Conservation (phyloP, 2,797 vertebrate genomes). For the Coregonus ussuriensis region DNA sequence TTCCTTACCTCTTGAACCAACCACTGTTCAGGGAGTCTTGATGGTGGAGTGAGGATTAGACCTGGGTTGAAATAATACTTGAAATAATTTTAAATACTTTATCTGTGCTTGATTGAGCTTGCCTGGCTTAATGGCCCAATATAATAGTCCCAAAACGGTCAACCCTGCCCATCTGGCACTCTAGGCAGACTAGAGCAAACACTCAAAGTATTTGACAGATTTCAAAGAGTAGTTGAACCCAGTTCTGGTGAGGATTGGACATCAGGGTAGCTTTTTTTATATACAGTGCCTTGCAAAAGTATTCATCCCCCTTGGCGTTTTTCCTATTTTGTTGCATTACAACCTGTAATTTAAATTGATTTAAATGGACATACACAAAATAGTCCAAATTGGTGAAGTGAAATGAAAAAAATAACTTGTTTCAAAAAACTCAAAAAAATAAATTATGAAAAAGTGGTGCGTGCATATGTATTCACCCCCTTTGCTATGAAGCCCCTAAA, state of each 20-base stretch:
- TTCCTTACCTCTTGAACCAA: conserved; percentile 32
- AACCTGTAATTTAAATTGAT: too few relatives aligned
- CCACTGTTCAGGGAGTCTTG: conserved; percentile 25
- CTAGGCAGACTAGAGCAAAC: not conserved
- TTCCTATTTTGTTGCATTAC: too few relatives aligned
- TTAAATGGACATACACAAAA: too few relatives aligned
- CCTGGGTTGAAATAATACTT: not conserved
- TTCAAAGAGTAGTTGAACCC: not conserved
- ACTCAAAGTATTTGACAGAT: not conserved
- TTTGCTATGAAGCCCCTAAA: too few relatives aligned
- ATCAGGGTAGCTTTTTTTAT: not conserved
- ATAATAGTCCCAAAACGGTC: not conserved
- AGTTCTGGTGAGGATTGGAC: not conserved
- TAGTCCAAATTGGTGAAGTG: too few relatives aligned
- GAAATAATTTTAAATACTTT: not conserved
- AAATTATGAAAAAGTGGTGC: too few relatives aligned
- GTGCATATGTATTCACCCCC: too few relatives aligned
- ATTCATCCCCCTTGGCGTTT: too few relatives aligned
- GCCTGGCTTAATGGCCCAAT: not conserved
- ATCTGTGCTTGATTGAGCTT: not conserved
- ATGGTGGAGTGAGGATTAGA: not conserved
- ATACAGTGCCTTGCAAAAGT: not conserved
- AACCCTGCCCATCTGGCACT: not conserved
- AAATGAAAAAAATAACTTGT: too few relatives aligned
- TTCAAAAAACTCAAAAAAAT: too few relatives aligned